Percentiles rank a stretch among this genome's conserved stretches.
Evolutionary conservation across 2,797 vertebrate genomes (phyloP).

Genomic region (Danionella dracula): DNA sequence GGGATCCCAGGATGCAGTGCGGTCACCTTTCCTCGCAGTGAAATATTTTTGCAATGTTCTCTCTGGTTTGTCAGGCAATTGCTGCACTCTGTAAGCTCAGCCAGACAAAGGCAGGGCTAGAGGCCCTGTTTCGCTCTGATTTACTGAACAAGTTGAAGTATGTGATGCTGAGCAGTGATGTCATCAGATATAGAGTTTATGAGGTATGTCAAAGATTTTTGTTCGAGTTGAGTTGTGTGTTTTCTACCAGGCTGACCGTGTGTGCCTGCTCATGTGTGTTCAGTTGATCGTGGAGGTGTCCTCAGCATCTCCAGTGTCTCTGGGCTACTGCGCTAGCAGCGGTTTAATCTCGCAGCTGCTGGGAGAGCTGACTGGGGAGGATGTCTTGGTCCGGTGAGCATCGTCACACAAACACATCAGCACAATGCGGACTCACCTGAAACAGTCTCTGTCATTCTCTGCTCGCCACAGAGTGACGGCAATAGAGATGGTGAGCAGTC

Average conservation of each 20-base stretch:
- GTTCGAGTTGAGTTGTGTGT: background rate
- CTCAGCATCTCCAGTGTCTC: constrained; percentile 77
- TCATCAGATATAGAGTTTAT: constrained; percentile 88
- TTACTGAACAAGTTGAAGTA: constrained; percentile 79
- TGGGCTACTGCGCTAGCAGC: constrained; percentile 82
- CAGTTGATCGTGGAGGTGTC: constrained; percentile 87
- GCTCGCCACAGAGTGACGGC: constrained; percentile 77
- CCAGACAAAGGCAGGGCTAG: constrained; percentile 75
- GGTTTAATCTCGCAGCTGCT: constrained; percentile 82
- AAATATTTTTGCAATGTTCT: background rate
- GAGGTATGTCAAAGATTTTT: constrained; percentile 71
- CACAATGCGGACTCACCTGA: background rate
- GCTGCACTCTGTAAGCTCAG: constrained; percentile 76
- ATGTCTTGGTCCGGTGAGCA: constrained; percentile 83
- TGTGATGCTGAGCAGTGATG: constrained; percentile 82
- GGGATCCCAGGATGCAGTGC: background rate
- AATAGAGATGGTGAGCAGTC: constrained; percentile 85
- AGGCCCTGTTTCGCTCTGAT: constrained; percentile 80
- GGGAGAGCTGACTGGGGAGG: constrained; percentile 85
- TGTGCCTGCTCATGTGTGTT: constrained; percentile 15
- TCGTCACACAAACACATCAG: background rate
- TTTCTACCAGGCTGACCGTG: background rate
- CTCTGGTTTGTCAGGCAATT: constrained; percentile 71
- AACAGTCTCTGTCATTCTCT: background rate
- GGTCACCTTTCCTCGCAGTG: background rate